Evolutionary conservation across 1,140 invertebrate species (phyloP).

Genomic region (Gonioctena quinquepunctata): DNA sequence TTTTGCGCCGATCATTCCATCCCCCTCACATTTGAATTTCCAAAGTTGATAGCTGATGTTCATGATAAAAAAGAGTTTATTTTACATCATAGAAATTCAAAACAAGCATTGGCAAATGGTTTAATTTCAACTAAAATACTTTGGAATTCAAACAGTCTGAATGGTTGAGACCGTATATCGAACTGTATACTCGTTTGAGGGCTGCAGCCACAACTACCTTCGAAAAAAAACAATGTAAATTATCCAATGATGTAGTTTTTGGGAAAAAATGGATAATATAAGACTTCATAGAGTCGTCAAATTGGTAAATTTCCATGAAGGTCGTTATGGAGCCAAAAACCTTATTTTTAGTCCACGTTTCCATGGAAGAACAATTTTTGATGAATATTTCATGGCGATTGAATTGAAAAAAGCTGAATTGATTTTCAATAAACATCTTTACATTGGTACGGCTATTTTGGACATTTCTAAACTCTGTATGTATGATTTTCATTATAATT

Average conservation of each 20-base stretch:
- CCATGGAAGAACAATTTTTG: no score
- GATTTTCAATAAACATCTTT: no score
- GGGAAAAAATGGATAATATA: conserved; percentile 46
- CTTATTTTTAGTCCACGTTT: no score
- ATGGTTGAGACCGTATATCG: conserved; percentile 53
- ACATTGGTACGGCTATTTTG: no score
- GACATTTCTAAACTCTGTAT: no score
- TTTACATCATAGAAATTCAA: conserved; percentile 47
- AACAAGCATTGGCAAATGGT: neutral
- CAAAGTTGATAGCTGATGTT: conserved; percentile 54
- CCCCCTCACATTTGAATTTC: conserved; percentile 31
- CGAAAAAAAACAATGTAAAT: neutral
- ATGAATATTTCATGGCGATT: no score
- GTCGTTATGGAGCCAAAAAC: conserved; percentile 19
- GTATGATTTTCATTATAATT: no score
- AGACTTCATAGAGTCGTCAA: conserved; percentile 49
- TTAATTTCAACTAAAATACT: neutral
- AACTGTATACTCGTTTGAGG: conserved; percentile 28
- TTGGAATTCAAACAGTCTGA: conserved; percentile 48
- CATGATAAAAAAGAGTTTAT: conserved; percentile 48
- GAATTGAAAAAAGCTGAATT: no score
- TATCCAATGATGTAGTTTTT: neutral
- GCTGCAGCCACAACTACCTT: neutral
- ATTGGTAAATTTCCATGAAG: conserved; percentile 31
- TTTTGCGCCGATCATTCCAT: conserved; percentile 48